Evolutionary conservation across 2,113 vertebrate species (phyloP).

Genomic region (Corydoras maculifer): DNA sequence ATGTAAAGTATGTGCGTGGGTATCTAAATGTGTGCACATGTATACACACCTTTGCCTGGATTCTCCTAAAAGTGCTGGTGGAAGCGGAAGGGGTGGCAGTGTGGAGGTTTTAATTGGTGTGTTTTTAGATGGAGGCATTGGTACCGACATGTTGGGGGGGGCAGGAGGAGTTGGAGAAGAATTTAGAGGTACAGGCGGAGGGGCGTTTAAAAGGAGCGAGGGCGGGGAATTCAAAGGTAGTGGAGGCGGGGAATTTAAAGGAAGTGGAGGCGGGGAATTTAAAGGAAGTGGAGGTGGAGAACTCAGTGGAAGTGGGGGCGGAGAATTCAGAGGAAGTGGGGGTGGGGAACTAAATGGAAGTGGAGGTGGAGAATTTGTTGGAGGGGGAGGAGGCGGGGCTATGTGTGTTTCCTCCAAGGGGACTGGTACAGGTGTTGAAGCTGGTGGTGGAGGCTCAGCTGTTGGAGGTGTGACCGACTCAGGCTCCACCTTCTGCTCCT

Average conservation of each 20-base stretch:
- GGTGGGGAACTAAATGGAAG: slow-evolving; percentile 49
- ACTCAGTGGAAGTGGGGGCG: slow-evolving; percentile 52
- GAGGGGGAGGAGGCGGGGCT: slow-evolving; percentile 31
- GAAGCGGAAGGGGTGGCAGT: slow-evolving; percentile 86
- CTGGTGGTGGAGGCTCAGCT: slow-evolving; percentile 21
- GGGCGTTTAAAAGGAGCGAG: slow-evolving; percentile 43
- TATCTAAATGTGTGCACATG: neutral
- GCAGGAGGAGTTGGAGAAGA: slow-evolving; percentile 46
- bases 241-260: slow-evolving; percentile 33
- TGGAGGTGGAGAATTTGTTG: slow-evolving; percentile 31
- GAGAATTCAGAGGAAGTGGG: slow-evolving; percentile 16
- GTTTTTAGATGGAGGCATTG: slow-evolving; percentile 54
- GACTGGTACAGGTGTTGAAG: neutral
- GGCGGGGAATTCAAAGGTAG: slow-evolving; percentile 51
- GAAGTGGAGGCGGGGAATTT: slow-evolving; percentile 55
- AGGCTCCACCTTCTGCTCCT: slow-evolving; percentile 38
- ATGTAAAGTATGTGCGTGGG: neutral
- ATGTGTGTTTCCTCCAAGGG: neutral
- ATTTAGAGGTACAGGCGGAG: slow-evolving; percentile 48
- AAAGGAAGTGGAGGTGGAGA: slow-evolving; percentile 37
- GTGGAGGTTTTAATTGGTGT: slow-evolving; percentile 89
- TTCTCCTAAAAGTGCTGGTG: slow-evolving; percentile 85
- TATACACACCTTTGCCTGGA: slow-evolving; percentile 84
- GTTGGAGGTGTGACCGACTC: slow-evolving; percentile 22
- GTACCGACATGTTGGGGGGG: slow-evolving; percentile 59